A percentile compares a stretch with the other conserved stretches of the same genome.
These are phyloP conservation scores for Crossocerus cetratus DNA, from an alignment of 2,888 invertebrate species.

Conservation along the genomic window DNA sequence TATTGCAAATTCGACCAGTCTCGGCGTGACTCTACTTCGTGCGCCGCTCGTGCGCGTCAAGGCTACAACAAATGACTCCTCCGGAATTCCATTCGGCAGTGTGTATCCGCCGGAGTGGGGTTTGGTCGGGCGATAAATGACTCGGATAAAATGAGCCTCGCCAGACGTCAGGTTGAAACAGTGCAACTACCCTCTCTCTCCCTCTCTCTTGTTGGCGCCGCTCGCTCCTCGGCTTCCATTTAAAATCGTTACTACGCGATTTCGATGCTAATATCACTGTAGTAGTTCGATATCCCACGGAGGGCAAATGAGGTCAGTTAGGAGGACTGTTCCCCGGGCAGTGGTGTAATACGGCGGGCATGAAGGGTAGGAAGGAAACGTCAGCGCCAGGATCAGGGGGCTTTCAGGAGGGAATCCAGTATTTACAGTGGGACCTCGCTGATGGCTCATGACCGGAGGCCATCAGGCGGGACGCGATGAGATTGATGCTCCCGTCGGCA, in stretches of 20 bases:
- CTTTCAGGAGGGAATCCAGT: background rate
- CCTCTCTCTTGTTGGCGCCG: too few relatives aligned
- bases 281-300: background rate
- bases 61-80: constrained; percentile 54
- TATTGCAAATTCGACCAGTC: constrained; percentile 61
- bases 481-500: background rate
- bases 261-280: constrained; percentile 1
- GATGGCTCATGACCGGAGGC: background rate
- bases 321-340: background rate
- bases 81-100: constrained; percentile 55
- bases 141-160: constrained; percentile 38
- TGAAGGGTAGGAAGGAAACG: background rate
- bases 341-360: background rate
- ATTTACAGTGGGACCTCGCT: background rate
- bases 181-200: too few relatives aligned
- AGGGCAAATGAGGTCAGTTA: background rate
- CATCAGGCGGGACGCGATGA: background rate
- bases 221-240: constrained; percentile 2
- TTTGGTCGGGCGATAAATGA: constrained; percentile 46
- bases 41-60: constrained; percentile 27
- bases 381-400: background rate
- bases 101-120: constrained; percentile 23
- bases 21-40: background rate
- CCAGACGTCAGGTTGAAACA: constrained; percentile 1
- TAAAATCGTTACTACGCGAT: background rate